Percentiles rank a stretch among this genome's conserved stretches.
phyloP scores from a whole-genome alignment of 2,113 vertebrate genomes.

The Onychostoma macrolepis region DNA sequence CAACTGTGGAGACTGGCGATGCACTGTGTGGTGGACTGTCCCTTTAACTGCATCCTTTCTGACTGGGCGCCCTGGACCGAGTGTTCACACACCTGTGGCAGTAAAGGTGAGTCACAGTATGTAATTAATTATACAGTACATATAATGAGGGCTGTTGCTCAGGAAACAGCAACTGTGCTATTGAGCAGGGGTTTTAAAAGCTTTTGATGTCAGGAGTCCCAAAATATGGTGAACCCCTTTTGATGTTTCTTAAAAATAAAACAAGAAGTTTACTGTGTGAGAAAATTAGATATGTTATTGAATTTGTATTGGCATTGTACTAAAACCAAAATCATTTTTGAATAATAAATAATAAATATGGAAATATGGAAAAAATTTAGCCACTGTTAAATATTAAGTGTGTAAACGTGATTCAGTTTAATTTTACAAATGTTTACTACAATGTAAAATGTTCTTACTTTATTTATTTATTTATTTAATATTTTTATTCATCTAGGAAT shows the following conservation, averaged over 20 bases:
- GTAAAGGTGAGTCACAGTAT: constrained; percentile 75
- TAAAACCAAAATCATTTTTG: not conserved
- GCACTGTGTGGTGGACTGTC: constrained; percentile 83
- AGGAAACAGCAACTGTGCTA: not conserved
- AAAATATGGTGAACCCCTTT: not conserved
- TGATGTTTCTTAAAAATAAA: not conserved
- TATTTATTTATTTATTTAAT: not conserved
- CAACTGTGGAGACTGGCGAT: constrained; percentile 74
- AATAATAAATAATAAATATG: not conserved
- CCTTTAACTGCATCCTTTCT: constrained; percentile 87
- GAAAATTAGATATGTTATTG: not conserved
- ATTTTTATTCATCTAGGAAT: not conserved
- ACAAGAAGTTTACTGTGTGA: not conserved
- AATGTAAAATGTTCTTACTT: not conserved
- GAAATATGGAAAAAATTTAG: no score
- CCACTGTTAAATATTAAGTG: not conserved
- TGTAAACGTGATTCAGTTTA: not conserved
- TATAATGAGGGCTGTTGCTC: not conserved
- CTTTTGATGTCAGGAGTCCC: not conserved
- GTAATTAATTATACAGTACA: not conserved
- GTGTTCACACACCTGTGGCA: constrained; percentile 89
- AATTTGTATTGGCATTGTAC: not conserved
- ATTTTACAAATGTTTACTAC: not conserved
- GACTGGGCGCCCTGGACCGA: constrained; percentile 91
- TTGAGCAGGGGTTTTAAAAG: not conserved